Conservation (phyloP, 2,797 vertebrate species). For the Oryzias dopingdopingensis region DNA sequence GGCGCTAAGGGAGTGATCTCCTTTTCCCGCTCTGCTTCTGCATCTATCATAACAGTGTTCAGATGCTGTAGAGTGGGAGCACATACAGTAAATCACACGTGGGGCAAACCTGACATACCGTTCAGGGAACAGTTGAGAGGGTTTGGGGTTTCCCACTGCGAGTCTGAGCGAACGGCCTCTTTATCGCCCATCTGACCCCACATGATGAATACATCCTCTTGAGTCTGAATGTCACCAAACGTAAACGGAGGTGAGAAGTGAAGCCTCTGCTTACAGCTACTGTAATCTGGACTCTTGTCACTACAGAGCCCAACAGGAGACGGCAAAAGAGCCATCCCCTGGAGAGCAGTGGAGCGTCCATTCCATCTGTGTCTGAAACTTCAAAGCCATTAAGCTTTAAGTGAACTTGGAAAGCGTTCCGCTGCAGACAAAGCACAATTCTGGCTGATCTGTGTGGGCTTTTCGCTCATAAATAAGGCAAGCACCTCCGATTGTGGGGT, state of each 20-base stretch:
- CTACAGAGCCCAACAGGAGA: conserved; percentile 37
- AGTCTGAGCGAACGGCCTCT: conserved; percentile 37
- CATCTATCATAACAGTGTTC: conserved; percentile 37
- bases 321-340: conserved; percentile 29
- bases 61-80: conserved; percentile 19
- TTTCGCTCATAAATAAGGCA: conserved; percentile 80
- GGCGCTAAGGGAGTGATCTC: conserved; percentile 18
- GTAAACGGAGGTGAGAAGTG: conserved; percentile 68
- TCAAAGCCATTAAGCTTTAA: conserved; percentile 74
- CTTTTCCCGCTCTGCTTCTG: conserved; percentile 25
- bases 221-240: conserved; percentile 65
- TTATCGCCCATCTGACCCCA: conserved; percentile 68
- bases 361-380: conserved; percentile 50
- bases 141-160: conserved; percentile 60
- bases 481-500: conserved; percentile 73
- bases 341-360: conserved; percentile 3
- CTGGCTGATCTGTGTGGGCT: conserved; percentile 62
- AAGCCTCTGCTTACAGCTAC: conserved; percentile 57
- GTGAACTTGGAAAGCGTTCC: conserved; percentile 61
- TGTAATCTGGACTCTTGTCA: conserved; percentile 46
- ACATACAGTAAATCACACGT: conserved; percentile 54
- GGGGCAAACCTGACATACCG: conserved; percentile 21
- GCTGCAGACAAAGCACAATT: conserved; percentile 68
- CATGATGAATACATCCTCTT: conserved; percentile 69
- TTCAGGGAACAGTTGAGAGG: conserved; percentile 12